These are phyloP conservation scores for Lordiphosa clarofinis DNA, from an alignment of 1,140 invertebrate species.

Conservation along the genomic window DNA sequence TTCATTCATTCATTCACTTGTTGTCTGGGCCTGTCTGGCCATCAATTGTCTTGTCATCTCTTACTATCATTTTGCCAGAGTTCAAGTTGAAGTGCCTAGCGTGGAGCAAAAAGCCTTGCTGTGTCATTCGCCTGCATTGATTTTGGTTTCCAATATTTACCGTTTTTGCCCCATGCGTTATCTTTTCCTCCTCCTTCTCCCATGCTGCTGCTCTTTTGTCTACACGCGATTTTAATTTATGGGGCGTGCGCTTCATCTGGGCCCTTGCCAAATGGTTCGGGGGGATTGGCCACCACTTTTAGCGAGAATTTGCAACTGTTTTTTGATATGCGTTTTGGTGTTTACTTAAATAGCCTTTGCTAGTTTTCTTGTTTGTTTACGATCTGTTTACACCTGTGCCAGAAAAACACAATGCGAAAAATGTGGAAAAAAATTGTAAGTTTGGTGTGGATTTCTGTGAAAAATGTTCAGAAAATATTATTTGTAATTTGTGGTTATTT, in stretches of 20 bases:
- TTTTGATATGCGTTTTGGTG: constrained; percentile 26
- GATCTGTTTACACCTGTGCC: constrained; percentile 65
- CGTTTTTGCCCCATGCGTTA: constrained; percentile 51
- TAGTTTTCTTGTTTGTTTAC: constrained; percentile 56
- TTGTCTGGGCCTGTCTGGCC: constrained; percentile 47
- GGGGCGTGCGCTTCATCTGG: constrained; percentile 60
- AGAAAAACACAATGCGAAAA: constrained; percentile 28
- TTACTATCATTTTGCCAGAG: constrained; percentile 22
- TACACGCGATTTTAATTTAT: constrained; percentile 71
- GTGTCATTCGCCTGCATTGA: constrained; percentile 71
- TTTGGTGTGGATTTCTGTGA: no score
- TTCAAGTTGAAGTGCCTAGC: constrained; percentile 70
- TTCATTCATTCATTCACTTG: constrained; percentile 30
- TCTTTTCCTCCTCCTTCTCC: constrained; percentile 16
- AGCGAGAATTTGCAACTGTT: no score
- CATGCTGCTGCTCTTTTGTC: constrained; percentile 4
- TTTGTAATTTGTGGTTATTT: constrained; percentile 8
- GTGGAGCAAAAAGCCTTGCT: constrained; percentile 43
- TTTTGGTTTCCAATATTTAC: constrained; percentile 65
- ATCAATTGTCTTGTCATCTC: constrained; percentile 73
- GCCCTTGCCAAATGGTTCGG: constrained; percentile 58
- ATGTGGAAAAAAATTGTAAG: background rate
- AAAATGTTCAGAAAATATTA: background rate
- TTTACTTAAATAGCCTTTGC: constrained; percentile 68
- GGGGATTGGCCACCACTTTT: background rate